Conservation (phyloP, 2,888 invertebrate species). For the Thelaira solivaga region DNA sequence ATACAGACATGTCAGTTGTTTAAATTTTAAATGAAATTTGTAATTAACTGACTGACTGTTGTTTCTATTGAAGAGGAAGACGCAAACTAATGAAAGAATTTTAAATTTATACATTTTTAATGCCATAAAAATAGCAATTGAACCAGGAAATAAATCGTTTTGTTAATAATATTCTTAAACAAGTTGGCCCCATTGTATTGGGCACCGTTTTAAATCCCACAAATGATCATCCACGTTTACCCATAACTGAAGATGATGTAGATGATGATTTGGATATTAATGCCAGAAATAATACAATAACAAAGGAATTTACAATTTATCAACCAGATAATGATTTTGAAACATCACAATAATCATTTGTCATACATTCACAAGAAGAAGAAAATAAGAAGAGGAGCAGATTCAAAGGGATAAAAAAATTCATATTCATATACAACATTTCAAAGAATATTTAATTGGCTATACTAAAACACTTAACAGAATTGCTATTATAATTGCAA, state of each 20-base stretch:
- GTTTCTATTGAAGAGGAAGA: background rate
- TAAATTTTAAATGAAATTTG: background rate
- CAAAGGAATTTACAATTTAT: constrained; percentile 68
- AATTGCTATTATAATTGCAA: constrained; percentile 8
- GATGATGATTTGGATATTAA: constrained; percentile 55
- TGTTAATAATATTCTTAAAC: constrained; percentile 69
- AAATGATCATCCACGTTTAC: constrained; percentile 56
- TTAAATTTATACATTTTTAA: constrained; percentile 35
- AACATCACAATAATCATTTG: constrained; percentile 16
- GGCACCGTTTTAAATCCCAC: constrained; percentile 71
- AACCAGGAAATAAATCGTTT: constrained; percentile 73
- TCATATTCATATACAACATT: background rate
- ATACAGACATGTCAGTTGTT: constrained; percentile 17
- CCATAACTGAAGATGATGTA: constrained; percentile 35
- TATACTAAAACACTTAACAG: background rate
- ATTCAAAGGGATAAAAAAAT: constrained; percentile 15
- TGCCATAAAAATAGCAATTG: constrained; percentile 67
- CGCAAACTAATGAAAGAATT: constrained; percentile 19
- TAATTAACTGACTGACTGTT: constrained; percentile 17
- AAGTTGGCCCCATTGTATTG: constrained; percentile 70
- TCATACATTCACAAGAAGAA: background rate
- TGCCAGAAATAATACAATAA: constrained; percentile 48
- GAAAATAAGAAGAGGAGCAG: too few species aligned
- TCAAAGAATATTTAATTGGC: constrained; percentile 4
- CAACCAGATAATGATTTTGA: constrained; percentile 69